A percentile compares a stretch with the other conserved stretches of the same genome.
phyloP scores from a whole-genome alignment of 2,113 vertebrate genomes.

The Colistium nudipinnis region DNA sequence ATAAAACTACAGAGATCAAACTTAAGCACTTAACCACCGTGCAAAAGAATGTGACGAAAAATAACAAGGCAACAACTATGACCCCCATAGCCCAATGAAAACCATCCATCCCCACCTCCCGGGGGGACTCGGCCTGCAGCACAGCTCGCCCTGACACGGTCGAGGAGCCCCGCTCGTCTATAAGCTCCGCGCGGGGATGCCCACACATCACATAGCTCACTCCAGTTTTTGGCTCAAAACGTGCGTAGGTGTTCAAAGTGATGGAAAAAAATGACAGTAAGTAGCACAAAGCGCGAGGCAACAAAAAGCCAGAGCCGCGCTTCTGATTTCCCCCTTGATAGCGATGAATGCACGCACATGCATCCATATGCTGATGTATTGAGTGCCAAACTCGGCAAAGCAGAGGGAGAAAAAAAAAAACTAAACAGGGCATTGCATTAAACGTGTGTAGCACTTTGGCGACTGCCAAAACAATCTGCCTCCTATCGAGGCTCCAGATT shows the following conservation, averaged over 20 bases:
- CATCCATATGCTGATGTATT: conserved; percentile 80
- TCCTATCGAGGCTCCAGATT: conserved; percentile 72
- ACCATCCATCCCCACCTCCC: conserved; percentile 3
- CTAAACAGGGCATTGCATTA: conserved; percentile 76
- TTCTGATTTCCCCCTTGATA: conserved; percentile 69
- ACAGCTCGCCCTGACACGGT: conserved; percentile 43
- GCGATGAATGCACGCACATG: conserved; percentile 72
- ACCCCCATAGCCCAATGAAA: conserved; percentile 40
- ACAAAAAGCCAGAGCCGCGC: conserved; percentile 64
- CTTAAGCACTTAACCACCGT: conserved; percentile 29
- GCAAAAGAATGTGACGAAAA: conserved; percentile 42
- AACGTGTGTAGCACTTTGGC: conserved; percentile 66
- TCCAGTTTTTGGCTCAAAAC: conserved; percentile 76
- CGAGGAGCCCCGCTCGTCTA: conserved; percentile 59
- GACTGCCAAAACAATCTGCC: conserved; percentile 77
- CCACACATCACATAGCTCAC: conserved; percentile 71
- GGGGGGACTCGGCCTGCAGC: background rate
- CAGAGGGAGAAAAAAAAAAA: conserved; percentile 48
- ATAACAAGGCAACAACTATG: conserved; percentile 44
- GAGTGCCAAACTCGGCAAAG: conserved; percentile 78
- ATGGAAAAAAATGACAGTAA: conserved; percentile 78
- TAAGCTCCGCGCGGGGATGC: conserved; percentile 64
- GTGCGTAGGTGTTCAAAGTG: conserved; percentile 78
- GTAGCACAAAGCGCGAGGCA: conserved; percentile 72
- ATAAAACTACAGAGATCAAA: conserved; percentile 45